Evolutionary conservation across 2,113 vertebrate species (phyloP).

Genomic region (Myotis yumanensis): DNA sequence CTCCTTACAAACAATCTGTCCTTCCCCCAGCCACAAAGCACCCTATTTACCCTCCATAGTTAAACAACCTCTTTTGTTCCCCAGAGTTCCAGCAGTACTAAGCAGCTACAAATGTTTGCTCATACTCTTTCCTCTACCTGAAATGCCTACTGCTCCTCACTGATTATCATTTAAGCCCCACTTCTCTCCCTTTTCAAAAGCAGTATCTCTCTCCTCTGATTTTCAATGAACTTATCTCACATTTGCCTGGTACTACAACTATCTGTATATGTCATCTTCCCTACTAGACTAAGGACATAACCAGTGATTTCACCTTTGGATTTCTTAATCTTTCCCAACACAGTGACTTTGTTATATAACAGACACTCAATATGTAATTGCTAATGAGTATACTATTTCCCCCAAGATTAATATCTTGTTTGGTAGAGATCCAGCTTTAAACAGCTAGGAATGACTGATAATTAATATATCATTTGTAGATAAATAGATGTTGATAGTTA

Average conservation of each 20-base stretch:
- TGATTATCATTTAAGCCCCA: slow-evolving; percentile 13
- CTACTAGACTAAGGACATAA: slow-evolving; percentile 3
- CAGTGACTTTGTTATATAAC: background rate
- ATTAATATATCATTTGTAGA: slow-evolving; percentile 31
- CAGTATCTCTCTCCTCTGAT: background rate
- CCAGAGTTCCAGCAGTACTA: slow-evolving; percentile 1
- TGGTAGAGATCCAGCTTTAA: background rate
- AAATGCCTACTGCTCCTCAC: background rate
- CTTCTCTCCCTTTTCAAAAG: background rate
- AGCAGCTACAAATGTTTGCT: background rate
- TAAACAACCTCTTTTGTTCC: background rate
- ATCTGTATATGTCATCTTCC: background rate
- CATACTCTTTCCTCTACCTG: background rate
- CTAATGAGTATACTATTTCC: slow-evolving; percentile 20
- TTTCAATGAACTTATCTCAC: slow-evolving; percentile 4
- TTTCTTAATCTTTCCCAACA: slow-evolving; percentile 49
- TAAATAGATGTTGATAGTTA: background rate
- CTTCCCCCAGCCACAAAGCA: background rate
- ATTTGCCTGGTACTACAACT: background rate
- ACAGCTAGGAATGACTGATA: background rate
- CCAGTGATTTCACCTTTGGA: slow-evolving; percentile 14
- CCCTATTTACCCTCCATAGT: background rate
- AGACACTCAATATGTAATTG: background rate
- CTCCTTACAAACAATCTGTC: background rate
- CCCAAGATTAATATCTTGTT: background rate